Percentiles rank a stretch among this genome's conserved stretches.
Evolutionary conservation across 2,113 vertebrate species (phyloP).

Genomic region (Coptodon bakossiorum): DNA sequence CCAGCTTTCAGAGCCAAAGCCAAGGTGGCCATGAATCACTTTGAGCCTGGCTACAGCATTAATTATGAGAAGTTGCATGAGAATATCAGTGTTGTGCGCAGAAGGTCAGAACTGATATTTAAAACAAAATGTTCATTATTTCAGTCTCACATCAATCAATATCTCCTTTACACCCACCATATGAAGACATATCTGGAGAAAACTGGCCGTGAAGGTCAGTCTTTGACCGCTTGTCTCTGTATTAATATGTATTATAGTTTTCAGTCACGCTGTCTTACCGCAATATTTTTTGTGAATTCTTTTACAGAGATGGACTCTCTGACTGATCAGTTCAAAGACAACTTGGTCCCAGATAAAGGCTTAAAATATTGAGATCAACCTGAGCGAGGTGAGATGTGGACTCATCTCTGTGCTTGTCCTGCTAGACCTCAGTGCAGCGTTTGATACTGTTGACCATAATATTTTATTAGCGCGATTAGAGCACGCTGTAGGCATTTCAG

Average conservation of each 20-base stretch:
- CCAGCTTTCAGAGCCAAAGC: not conserved
- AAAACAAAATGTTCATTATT: not conserved
- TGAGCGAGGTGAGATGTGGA: not conserved
- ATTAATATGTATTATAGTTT: not conserved
- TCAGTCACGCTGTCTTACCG: not conserved
- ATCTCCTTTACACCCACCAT: not conserved
- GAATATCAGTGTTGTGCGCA: not conserved
- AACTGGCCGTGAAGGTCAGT: not conserved
- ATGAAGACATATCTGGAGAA: not conserved
- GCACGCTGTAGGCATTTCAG: too few relatives aligned
- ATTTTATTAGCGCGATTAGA: too few relatives aligned
- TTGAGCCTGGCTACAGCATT: not conserved
- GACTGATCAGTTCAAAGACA: rapidly evolving
- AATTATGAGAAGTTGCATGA: not conserved
- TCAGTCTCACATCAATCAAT: not conserved
- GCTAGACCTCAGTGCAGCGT: too few relatives aligned
- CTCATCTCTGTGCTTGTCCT: too few relatives aligned
- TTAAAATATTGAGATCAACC: not conserved
- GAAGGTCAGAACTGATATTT: not conserved
- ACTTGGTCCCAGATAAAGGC: not conserved
- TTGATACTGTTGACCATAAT: too few relatives aligned
- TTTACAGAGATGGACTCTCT: not conserved
- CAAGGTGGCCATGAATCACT: not conserved
- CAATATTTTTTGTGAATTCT: not conserved
- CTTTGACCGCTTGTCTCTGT: rapidly evolving